Evolutionary conservation across 1,140 invertebrate genomes (phyloP), one percentile per base, ranked within the genome.

Genomic region (Sycophaga agraensis): DNA sequence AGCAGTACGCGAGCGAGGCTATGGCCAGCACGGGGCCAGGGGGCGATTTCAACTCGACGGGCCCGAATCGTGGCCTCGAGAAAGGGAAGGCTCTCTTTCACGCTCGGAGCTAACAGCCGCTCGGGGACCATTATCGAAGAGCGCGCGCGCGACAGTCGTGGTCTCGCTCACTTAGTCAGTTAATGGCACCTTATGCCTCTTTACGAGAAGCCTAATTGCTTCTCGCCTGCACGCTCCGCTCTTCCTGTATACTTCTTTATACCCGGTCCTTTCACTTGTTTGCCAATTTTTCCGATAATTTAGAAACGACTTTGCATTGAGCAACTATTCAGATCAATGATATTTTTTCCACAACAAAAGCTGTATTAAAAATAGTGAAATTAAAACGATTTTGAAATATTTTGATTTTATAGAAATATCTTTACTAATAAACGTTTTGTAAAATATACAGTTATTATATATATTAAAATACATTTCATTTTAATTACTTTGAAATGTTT

Each of bases 91-190:
- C n/a, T n/a, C n/a, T n/a, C n/a, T n/a, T n/a, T n/a, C n/a, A 39
- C 58, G 34, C 19, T 59, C 63, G 37, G 48, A 65, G 24, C 60
- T 75, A 75, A 75, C 73, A 70, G 68, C 64, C 72, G 70, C 70
- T 51, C 40, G 49, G 75, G 73, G 75, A 77, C 72, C 67, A 75
- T 74, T 75, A 64, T 65, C 59, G 64, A 64, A 59, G 56, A 63
- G 51, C 31, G 37, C 8, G 49, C 28, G 16, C 40, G 19, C 37
- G 65, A 65, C 67, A 21, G 6, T 21, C 28, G 59, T 62, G 59
- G 59, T 62, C 45, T 35, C 59, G 59, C 51, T 62, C 51, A 71
- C 66, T 73, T 72, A 70, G 46, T 58, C 55, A 35, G 59, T 60
- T 73, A 73, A 73, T 71, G 65, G 49, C 24, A 66, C 72, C 68